These are phyloP conservation scores for Origma solitaria DNA, from an alignment of 2,113 vertebrate species.

Conservation along the genomic window DNA sequence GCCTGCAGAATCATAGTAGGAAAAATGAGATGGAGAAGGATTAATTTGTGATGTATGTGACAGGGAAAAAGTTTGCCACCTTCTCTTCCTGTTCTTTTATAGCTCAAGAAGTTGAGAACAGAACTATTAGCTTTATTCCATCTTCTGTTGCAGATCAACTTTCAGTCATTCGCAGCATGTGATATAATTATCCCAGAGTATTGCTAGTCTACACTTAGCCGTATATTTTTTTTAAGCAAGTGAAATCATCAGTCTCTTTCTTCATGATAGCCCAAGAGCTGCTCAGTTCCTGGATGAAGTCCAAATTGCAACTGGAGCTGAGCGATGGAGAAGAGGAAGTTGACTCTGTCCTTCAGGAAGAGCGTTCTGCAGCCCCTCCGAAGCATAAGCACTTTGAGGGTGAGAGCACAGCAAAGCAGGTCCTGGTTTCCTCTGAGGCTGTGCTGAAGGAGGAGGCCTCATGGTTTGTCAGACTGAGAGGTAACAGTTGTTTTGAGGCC, in stretches of 20 bases:
- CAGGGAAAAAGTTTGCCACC: not conserved
- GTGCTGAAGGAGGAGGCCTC: not conserved
- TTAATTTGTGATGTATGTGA: not conserved
- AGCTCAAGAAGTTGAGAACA: not conserved
- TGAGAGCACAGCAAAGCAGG: constrained; percentile 55
- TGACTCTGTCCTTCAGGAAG: not conserved
- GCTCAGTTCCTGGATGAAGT: constrained; percentile 83
- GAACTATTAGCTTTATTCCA: not conserved
- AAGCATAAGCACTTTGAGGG: constrained; percentile 82
- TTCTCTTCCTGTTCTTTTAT: not conserved
- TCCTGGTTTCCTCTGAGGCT: not conserved
- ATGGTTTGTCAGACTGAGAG: not conserved
- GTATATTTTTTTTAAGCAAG: not conserved
- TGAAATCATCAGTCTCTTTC: not conserved
- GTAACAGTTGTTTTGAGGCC: not conserved
- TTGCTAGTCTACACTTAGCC: not conserved
- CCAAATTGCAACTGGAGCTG: constrained; percentile 78
- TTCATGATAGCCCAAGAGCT: constrained; percentile 79
- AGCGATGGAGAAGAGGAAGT: constrained; percentile 68
- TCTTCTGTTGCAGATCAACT: not conserved
- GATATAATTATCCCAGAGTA: not conserved
- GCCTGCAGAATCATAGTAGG: not conserved
- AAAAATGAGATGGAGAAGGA: not conserved
- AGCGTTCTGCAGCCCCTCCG: not conserved
- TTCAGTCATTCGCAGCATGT: not conserved